These are phyloP conservation scores for Phoenoteleia sp. DNA, from an alignment of 2,888 invertebrate species.

Conservation along the genomic window DNA sequence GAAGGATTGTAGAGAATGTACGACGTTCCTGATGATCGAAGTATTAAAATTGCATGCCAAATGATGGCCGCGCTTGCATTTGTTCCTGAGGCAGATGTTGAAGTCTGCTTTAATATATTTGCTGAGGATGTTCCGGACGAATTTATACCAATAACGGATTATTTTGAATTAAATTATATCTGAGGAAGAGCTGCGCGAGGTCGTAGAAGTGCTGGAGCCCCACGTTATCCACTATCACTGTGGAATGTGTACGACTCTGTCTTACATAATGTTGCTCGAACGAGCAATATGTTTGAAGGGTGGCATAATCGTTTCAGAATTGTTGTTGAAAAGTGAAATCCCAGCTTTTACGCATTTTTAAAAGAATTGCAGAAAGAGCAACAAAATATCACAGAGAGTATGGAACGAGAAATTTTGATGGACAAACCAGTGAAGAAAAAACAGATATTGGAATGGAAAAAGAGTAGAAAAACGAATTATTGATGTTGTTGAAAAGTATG, in stretches of 20 bases:
- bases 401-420: neutral
- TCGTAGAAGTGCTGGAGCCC: neutral
- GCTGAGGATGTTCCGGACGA: neutral
- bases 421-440: neutral
- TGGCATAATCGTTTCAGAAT: neutral
- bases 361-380: neutral
- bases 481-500: neutral
- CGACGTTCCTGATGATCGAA: slow-evolving; percentile 18
- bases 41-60: neutral
- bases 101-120: neutral
- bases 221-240: neutral
- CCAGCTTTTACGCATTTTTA: neutral
- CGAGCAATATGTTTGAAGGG: neutral
- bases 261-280: neutral
- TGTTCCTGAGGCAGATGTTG: neutral
- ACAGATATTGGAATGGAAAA: neutral
- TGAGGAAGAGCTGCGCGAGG: slow-evolving; percentile 3
- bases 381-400: neutral
- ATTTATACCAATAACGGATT: neutral
- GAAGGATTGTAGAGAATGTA: slow-evolving; percentile 12
- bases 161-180: neutral
- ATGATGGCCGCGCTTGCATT: slow-evolving; percentile 18
- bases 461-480: neutral
- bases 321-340: neutral
- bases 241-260: neutral